phyloP scores from a whole-genome alignment of 2,888 invertebrate species.

The Tachina grossa region DNA sequence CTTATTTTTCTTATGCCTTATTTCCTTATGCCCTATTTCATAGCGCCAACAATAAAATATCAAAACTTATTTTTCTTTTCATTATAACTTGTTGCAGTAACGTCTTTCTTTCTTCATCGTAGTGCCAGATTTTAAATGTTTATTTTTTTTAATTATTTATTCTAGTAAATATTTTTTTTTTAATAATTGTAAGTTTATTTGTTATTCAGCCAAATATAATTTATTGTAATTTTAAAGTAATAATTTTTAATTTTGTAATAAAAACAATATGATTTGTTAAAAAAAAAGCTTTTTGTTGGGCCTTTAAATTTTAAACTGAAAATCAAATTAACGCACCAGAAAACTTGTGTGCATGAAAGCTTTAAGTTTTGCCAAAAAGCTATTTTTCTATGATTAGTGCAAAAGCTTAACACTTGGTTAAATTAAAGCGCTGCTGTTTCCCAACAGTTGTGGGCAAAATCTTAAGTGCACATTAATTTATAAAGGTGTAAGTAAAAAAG shows the following conservation, averaged over 20 bases:
- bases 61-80: no score
- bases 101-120: no score
- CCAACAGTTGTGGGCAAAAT: constrained; percentile 37
- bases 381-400: constrained; percentile 16
- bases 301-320: background rate
- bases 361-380: background rate
- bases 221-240: constrained; percentile 18
- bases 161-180: constrained; percentile 19
- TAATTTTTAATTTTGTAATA: constrained; percentile 29
- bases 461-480: background rate
- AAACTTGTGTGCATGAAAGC: background rate
- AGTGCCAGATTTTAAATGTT: background rate
- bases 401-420: constrained; percentile 29
- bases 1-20: no score
- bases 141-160: constrained; percentile 3
- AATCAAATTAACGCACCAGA: constrained; percentile 1
- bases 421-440: constrained; percentile 8
- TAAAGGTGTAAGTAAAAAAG: no score
- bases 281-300: background rate
- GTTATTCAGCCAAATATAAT: constrained; percentile 2
- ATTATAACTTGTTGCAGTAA: no score
- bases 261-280: background rate
- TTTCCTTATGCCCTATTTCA: no score
- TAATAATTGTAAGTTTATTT: constrained; percentile 37
- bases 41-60: no score